Conservation (phyloP, 2,113 vertebrate genomes). For the Argyrosomus japonicus region DNA sequence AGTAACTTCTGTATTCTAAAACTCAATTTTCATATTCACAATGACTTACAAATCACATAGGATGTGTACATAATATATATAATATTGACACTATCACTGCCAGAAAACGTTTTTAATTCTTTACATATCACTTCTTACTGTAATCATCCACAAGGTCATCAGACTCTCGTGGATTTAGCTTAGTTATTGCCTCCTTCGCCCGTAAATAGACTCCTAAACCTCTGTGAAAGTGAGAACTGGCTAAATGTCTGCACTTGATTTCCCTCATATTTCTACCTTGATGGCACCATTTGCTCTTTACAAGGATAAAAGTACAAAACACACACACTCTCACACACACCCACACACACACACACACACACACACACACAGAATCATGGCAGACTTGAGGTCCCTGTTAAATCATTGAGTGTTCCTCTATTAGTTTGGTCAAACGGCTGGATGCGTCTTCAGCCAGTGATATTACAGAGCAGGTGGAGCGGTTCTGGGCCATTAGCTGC, state of each 20-base stretch:
- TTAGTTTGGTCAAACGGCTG: conserved; percentile 70
- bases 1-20: neutral
- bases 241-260: conserved; percentile 18
- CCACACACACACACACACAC: conserved; percentile 11
- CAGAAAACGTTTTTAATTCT: neutral
- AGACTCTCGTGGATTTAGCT: conserved; percentile 2
- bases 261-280: conserved; percentile 37
- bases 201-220: conserved; percentile 28
- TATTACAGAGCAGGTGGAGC: conserved; percentile 72
- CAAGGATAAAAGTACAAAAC: conserved; percentile 51
- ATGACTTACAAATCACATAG: neutral
- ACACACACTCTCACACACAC: conserved; percentile 19
- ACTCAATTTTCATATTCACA: neutral
- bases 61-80: neutral
- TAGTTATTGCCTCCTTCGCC: conserved; percentile 41
- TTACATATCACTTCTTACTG: neutral
- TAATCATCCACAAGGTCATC: conserved; percentile 20
- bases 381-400: conserved; percentile 39
- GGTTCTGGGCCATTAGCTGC: conserved; percentile 74
- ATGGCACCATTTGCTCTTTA: conserved; percentile 45
- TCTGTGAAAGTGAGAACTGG: conserved; percentile 30
- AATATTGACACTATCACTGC: no score
- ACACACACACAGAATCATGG: neutral
- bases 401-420: conserved; percentile 52
- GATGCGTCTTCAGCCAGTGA: conserved; percentile 60